Evolutionary conservation across 2,888 invertebrate genomes (phyloP), one percentile per base, ranked within the genome.

Genomic region (Merodon equestris): DNA sequence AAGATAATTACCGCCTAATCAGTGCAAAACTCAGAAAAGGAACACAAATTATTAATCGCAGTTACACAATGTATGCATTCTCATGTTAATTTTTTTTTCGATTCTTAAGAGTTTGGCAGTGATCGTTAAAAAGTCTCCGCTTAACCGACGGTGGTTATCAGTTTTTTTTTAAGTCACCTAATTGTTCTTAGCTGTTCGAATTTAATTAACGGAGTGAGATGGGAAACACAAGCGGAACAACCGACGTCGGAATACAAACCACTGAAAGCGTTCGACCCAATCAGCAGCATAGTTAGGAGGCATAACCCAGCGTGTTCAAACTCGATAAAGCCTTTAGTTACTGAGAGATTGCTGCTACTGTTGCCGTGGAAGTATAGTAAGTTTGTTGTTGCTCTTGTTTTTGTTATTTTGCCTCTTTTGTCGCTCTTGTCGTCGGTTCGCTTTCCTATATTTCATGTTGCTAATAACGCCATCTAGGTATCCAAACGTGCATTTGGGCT

Each of bases 201-300:
- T 64, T 56, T 45, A 58, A 19, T 74, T 61, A 67, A 60, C 56
- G 68, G 61, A 61, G 56, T 64, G 71, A 66, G 70, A 70, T 47
- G 54, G 3, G 44, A 51, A 51, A 27, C 9, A 15, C 19, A 50
- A 9, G 34, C 9, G 18, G 34, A n/a, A n/a, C 18, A 15, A 53
- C 13, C 17, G 15, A 53, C 56, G 18, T 44, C 53, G 38, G 17
- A 38, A 17, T 12, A 9, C 19, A 57, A 51, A 60, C 47, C 50
- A 48, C 40, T 27, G 27, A 27, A 27, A 27, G 50, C 36, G 42
- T 47, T 40, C 48, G 3, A 66, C 15, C 42, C 71, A 71, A 71
- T 71, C 56, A 50, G 61, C 51, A 50, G 56, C 50, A 71, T 58
- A 64, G 71, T 44, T 48, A 54, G 48, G 61, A 45, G 60, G 57